A percentile compares a stretch with the other conserved stretches of the same genome.
phyloP scores from a whole-genome alignment of 2,888 invertebrate species.

The Malthinus flaveolus region DNA sequence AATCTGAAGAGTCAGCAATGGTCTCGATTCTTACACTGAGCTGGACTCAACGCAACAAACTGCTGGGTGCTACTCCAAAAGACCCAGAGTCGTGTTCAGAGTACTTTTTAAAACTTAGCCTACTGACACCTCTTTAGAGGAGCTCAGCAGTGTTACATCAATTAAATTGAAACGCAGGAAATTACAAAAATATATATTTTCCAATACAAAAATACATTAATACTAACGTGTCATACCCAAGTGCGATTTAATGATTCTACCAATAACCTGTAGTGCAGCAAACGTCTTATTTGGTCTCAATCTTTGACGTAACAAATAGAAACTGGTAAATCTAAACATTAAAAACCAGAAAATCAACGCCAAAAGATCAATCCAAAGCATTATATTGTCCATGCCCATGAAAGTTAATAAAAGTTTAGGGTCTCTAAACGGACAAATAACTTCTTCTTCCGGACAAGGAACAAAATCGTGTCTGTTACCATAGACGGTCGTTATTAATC shows the following conservation, averaged over 20 bases:
- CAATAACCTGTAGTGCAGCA: conserved; percentile 68
- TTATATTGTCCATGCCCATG: conserved; percentile 73
- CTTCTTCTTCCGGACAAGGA: conserved; percentile 70
- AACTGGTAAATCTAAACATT: conserved; percentile 67
- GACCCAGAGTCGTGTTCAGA: too few species aligned
- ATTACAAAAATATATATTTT: too few species aligned
- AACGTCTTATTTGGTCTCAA: conserved; percentile 73
- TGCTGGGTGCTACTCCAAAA: too few species aligned
- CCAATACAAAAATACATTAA: not conserved
- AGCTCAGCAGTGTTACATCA: too few species aligned
- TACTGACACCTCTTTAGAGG: too few species aligned
- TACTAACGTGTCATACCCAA: conserved; percentile 5
- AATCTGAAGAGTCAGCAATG: too few species aligned
- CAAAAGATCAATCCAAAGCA: conserved; percentile 68
- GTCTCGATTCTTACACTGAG: too few species aligned
- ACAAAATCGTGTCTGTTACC: conserved; percentile 71
- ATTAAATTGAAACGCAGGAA: too few species aligned
- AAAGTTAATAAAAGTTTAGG: conserved; percentile 73
- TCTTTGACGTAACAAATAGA: conserved; percentile 73
- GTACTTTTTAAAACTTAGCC: too few species aligned
- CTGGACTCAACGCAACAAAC: too few species aligned
- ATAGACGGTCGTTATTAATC: conserved; percentile 78
- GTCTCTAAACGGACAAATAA: conserved; percentile 76
- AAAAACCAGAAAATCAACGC: conserved; percentile 66
- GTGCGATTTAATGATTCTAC: conserved; percentile 61